Percentiles rank a stretch among this genome's conserved stretches.
Conservation (phyloP, 2,888 invertebrate genomes). For the Chrysina gloriosa region DNA sequence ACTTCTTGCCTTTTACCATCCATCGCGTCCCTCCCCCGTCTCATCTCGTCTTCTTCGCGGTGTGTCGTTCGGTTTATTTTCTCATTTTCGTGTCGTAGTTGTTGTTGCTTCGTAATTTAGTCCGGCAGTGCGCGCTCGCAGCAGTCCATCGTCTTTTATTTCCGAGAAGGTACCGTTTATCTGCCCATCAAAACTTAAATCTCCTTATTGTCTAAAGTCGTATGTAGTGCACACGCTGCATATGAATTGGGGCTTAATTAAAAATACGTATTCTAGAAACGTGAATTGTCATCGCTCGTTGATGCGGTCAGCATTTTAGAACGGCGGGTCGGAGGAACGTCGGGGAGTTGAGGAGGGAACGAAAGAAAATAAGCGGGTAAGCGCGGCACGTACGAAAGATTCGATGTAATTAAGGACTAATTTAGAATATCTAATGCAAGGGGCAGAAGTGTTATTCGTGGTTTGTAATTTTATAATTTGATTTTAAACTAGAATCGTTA, state of each 20-base stretch:
- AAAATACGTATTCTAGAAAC: conserved; percentile 49
- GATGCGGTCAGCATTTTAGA: background rate
- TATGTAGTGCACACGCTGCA: conserved; percentile 49
- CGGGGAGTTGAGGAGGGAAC: background rate
- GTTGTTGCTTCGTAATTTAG: conserved; percentile 30
- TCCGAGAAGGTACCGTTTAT: conserved; percentile 50
- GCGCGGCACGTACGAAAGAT: too few relatives aligned
- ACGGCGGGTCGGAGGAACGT: background rate
- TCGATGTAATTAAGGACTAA: too few relatives aligned
- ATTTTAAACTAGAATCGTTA: too few relatives aligned
- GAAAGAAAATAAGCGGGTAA: background rate
- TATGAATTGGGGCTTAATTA: conserved; percentile 51
- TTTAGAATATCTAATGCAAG: too few relatives aligned
- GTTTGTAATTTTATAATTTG: too few relatives aligned
- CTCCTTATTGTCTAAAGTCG: conserved; percentile 49
- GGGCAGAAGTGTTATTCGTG: too few relatives aligned
- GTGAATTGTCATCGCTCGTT: conserved; percentile 34
- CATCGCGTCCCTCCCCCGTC: background rate
- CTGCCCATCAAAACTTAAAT: conserved; percentile 49
- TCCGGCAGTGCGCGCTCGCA: conserved; percentile 28
- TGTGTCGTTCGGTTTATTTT: background rate
- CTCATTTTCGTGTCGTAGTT: background rate
- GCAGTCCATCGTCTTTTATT: conserved; percentile 47
- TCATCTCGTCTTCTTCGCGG: background rate
- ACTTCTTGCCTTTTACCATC: conserved; percentile 6